These are phyloP conservation scores for Osmerus eperlanus DNA, from an alignment of 2,113 vertebrate species.

Conservation along the genomic window DNA sequence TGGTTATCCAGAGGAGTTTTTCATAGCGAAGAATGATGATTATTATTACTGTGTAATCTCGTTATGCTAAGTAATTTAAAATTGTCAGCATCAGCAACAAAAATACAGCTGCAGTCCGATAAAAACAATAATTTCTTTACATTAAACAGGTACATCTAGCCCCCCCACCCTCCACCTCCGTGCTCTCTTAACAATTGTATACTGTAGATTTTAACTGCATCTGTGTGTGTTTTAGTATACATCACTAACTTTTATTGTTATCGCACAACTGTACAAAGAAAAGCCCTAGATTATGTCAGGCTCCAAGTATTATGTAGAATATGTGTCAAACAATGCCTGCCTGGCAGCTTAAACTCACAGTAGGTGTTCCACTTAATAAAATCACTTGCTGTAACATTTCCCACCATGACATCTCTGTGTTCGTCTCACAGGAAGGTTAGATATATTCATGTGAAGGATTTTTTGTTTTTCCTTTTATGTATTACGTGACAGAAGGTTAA, in stretches of 20 bases:
- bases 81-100: neutral
- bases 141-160: neutral
- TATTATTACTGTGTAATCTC: neutral
- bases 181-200: neutral
- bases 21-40: neutral
- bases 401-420: slow-evolving; percentile 51
- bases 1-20: neutral
- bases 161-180: neutral
- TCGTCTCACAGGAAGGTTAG: slow-evolving; percentile 39
- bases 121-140: slow-evolving; percentile 13
- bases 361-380: slow-evolving; percentile 62
- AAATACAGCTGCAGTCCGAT: slow-evolving; percentile 1
- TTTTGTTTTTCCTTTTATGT: slow-evolving; percentile 57
- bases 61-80: neutral
- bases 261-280: too few relatives aligned
- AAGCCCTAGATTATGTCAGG: slow-evolving; percentile 40
- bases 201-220: neutral
- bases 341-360: slow-evolving; percentile 59
- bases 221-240: slow-evolving; percentile 18
- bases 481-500: slow-evolving; percentile 67
- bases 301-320: slow-evolving; percentile 55
- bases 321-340: slow-evolving; percentile 58
- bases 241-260: too few relatives aligned
- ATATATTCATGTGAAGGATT: slow-evolving; percentile 25
- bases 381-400: slow-evolving; percentile 54